phyloP scores from a whole-genome alignment of 2,113 vertebrate genomes.

The Laterallus jamaicensis region DNA sequence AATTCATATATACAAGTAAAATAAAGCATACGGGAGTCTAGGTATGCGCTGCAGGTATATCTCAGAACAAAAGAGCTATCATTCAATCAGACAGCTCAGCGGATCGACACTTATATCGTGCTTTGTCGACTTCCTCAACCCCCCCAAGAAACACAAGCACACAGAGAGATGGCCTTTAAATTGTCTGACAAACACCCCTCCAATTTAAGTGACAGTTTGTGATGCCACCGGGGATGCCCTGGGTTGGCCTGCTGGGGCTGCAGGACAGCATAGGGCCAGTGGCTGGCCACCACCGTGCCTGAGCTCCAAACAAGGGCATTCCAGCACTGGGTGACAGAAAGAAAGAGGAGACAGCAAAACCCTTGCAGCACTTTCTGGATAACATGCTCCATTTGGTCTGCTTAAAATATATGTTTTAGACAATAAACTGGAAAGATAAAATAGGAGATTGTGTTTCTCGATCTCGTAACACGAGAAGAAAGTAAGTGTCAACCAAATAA shows the following conservation, averaged over 20 bases:
- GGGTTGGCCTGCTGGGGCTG: neutral
- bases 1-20: neutral
- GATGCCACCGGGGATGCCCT: neutral
- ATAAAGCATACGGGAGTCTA: neutral
- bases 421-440: neutral
- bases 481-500: neutral
- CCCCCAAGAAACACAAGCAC: accelerated
- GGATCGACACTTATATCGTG: neutral
- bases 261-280: neutral
- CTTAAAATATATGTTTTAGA: neutral
- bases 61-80: neutral
- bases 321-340: accelerated
- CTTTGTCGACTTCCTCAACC: neutral
- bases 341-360: neutral
- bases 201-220: neutral
- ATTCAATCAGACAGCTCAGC: neutral
- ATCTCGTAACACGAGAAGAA: neutral
- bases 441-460: neutral
- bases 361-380: neutral
- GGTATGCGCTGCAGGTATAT: accelerated
- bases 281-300: neutral
- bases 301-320: neutral
- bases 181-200: neutral
- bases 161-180: neutral
- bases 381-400: neutral